Evolutionary conservation across 1,140 invertebrate species (phyloP).

Genomic region (Druon quercuslanigerum): DNA sequence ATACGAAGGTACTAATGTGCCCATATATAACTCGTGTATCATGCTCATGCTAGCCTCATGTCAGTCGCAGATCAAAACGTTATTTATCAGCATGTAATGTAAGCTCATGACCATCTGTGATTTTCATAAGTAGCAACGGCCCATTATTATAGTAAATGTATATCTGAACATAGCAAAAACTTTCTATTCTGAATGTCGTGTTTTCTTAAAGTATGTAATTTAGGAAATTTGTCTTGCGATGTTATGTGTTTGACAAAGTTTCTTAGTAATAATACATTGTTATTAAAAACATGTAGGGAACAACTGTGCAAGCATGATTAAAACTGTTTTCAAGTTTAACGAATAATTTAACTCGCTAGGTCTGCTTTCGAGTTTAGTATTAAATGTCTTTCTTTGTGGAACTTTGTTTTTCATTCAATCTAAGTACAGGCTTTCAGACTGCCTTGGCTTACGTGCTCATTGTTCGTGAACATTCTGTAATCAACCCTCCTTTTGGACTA

Average conservation of each 20-base stretch:
- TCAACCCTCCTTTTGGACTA: background rate
- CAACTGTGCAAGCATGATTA: too few species aligned
- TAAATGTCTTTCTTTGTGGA: background rate
- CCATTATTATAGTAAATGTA: background rate
- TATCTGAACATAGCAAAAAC: too few species aligned
- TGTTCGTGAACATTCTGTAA: background rate
- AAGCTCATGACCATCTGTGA: slow-evolving; percentile 24
- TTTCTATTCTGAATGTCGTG: too few species aligned
- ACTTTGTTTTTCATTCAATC: background rate
- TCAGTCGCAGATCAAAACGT: slow-evolving; percentile 23
- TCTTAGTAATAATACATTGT: background rate
- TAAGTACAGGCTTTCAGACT: background rate
- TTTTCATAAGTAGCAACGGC: background rate
- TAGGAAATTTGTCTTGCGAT: too few species aligned
- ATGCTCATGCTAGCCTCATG: background rate
- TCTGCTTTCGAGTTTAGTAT: background rate
- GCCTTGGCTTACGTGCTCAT: background rate
- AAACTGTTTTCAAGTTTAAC: too few species aligned
- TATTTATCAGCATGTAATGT: slow-evolving; percentile 28
- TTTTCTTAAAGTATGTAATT: too few species aligned
- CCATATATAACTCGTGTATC: slow-evolving; percentile 27
- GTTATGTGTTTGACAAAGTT: too few species aligned
- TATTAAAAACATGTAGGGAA: background rate
- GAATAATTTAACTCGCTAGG: too few species aligned
- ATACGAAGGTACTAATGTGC: slow-evolving; percentile 25